These are phyloP conservation scores for Lamellibrachia satsuma DNA, from an alignment of 2,888 invertebrate genomes.

Conservation along the genomic window DNA sequence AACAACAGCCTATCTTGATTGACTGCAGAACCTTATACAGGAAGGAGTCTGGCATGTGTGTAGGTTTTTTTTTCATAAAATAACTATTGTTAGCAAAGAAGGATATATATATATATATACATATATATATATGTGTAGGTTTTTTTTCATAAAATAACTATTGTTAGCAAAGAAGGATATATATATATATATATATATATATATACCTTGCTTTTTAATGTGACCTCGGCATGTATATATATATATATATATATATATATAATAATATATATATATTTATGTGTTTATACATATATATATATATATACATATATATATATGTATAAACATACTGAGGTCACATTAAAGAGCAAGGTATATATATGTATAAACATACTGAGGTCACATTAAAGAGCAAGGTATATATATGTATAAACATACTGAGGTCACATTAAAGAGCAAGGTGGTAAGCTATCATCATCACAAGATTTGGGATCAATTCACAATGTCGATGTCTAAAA, in stretches of 20 bases:
- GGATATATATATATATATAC: neutral
- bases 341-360: neutral
- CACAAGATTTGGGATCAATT: neutral
- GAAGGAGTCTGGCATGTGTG: neutral
- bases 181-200: too few species aligned
- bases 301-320: too few species aligned
- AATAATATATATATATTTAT: neutral
- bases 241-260: neutral
- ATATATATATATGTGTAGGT: neutral
- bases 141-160: neutral
- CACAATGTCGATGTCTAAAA: neutral
- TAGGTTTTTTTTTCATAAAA: neutral
- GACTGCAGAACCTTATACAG: too few species aligned
- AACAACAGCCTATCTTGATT: too few species aligned
- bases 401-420: constrained; percentile 14
- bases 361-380: constrained; percentile 2
- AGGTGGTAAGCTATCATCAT: neutral
- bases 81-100: neutral
- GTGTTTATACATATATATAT: too few species aligned
- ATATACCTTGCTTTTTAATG: neutral
- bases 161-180: neutral
- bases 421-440: neutral
- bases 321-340: neutral
- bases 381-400: neutral
- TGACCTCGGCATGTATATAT: neutral